Evolutionary conservation across 1,140 invertebrate genomes (phyloP).

Genomic region (Trachymyrmex cornetzi): DNA sequence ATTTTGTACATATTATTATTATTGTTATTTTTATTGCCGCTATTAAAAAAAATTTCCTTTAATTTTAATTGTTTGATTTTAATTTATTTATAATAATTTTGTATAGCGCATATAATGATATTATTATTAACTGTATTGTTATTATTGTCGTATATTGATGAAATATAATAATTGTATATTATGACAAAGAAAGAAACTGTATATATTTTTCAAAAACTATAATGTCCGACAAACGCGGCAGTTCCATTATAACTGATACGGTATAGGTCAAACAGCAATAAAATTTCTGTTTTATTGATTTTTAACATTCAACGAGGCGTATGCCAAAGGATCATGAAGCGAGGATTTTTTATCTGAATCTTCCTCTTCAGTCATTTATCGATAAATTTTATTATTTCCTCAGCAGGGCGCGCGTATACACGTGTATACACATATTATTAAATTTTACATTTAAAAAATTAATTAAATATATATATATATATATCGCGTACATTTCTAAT

Average conservation of each 20-base stretch:
- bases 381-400: not conserved
- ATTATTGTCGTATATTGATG: not conserved
- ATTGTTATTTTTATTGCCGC: not conserved
- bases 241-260: not conserved
- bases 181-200: not conserved
- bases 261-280: not conserved
- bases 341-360: not conserved
- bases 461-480: not conserved
- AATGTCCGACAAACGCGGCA: not conserved
- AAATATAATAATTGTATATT: not conserved
- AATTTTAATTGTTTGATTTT: not conserved
- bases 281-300: constrained; percentile 38
- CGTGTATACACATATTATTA: not conserved
- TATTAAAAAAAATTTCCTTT: not conserved
- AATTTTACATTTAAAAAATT: not conserved
- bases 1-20: not conserved
- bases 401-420: not conserved
- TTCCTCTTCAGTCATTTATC: not conserved
- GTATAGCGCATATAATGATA: not conserved
- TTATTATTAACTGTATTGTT: not conserved
- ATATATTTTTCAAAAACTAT: not conserved
- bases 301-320: constrained; percentile 1
- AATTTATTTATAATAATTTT: not conserved
- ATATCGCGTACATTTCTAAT: not conserved
- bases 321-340: not conserved